Evolutionary conservation across 2,888 invertebrate genomes (phyloP).

Genomic region (Sisyra nigra): DNA sequence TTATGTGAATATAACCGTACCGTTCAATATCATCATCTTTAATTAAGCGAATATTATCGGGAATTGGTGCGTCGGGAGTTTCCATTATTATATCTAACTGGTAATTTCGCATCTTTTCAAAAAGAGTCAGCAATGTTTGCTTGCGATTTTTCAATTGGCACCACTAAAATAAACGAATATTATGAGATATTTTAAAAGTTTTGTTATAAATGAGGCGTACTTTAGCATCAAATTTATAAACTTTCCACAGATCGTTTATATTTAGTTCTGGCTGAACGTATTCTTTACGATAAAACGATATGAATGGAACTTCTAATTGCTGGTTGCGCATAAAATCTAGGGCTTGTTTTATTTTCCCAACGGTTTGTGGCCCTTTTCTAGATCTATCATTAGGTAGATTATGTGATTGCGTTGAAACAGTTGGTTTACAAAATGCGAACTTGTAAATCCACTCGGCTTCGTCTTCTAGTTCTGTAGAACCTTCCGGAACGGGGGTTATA

Average conservation of each 20-base stretch:
- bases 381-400: constrained; percentile 35
- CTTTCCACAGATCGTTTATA: constrained; percentile 93
- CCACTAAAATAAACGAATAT: constrained; percentile 42
- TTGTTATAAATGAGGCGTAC: too few relatives aligned
- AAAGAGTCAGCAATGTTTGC: constrained; percentile 59
- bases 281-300: constrained; percentile 96
- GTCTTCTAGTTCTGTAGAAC: constrained; percentile 74
- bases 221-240: constrained; percentile 91
- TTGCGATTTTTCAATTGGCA: constrained; percentile 78
- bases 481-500: constrained; percentile 65
- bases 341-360: constrained; percentile 86
- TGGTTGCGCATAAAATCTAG: constrained; percentile 93
- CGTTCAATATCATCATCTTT: constrained; percentile 74
- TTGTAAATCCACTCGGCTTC: constrained; percentile 98
- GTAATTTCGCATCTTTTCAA: constrained; percentile 84
- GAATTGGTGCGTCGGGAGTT: constrained; percentile 68
- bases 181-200: too few relatives aligned
- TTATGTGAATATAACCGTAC: constrained; percentile 19
- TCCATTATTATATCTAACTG: constrained; percentile 71
- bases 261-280: constrained; percentile 88
- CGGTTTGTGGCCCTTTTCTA: constrained; percentile 49
- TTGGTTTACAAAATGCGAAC: constrained; percentile 73
- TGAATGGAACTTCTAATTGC: constrained; percentile 93
- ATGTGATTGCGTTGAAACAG: constrained; percentile 64
- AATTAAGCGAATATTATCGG: constrained; percentile 66